These are phyloP conservation scores for Oreortyx pictus DNA, from an alignment of 2,797 vertebrate species.

Conservation along the genomic window DNA sequence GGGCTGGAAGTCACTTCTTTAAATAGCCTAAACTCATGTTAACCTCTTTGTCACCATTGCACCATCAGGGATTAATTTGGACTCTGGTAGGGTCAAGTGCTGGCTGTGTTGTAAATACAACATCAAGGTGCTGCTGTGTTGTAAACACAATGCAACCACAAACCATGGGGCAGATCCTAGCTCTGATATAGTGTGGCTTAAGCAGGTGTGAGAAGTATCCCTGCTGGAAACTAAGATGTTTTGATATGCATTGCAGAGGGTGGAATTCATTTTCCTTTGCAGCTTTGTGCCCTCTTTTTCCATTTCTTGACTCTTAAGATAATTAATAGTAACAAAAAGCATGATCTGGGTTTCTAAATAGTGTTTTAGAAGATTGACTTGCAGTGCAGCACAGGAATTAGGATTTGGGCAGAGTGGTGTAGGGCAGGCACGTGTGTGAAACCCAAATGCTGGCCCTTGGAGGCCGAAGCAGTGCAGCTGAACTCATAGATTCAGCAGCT, in stretches of 20 bases:
- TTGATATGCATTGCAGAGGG: not conserved
- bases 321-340: not conserved
- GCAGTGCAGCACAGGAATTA: not conserved
- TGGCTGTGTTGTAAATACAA: not conserved
- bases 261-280: not conserved
- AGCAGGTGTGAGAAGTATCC: not conserved
- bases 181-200: not conserved
- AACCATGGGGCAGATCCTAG: not conserved
- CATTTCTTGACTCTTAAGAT: not conserved
- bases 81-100: not conserved
- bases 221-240: not conserved
- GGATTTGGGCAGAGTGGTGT: not conserved
- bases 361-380: not conserved
- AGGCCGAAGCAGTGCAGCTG: not conserved
- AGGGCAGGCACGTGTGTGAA: not conserved
- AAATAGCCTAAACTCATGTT: not conserved
- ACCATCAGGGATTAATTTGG: not conserved
- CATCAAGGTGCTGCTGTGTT: not conserved
- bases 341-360: not conserved
- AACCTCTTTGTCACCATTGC: not conserved
- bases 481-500: not conserved
- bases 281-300: not conserved
- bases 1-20: constrained; percentile 10
- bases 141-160: not conserved
- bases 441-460: not conserved